Evolutionary conservation across 2,888 invertebrate genomes (phyloP).

Genomic region (Lysandra coridon): DNA sequence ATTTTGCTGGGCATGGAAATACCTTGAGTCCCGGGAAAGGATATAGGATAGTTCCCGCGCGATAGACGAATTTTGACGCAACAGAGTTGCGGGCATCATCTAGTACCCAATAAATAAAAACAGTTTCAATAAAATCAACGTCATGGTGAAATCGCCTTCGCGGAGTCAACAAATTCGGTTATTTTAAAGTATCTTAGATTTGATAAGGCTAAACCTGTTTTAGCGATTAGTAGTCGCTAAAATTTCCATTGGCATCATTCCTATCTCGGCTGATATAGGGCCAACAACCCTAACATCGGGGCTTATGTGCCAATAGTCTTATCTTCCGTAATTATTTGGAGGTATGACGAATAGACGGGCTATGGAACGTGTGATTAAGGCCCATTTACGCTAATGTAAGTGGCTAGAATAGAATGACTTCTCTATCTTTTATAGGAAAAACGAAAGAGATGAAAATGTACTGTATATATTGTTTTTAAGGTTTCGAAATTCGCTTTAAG

Average conservation of each 20-base stretch:
- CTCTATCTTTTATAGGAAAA: neutral
- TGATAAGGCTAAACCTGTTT: slow-evolving; percentile 20
- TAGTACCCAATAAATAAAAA: neutral
- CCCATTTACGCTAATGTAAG: neutral
- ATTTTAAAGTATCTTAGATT: slow-evolving; percentile 1
- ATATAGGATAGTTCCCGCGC: too few relatives aligned
- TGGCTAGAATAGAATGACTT: neutral
- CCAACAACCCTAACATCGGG: slow-evolving; percentile 1
- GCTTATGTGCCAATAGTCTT: slow-evolving; percentile 8
- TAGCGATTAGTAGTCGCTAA: neutral
- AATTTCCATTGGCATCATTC: slow-evolving; percentile 10
- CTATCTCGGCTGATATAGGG: slow-evolving; percentile 19
- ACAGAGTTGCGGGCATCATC: too few relatives aligned
- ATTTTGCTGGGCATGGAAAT: too few relatives aligned
- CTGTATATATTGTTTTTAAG: too few relatives aligned
- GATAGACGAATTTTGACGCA: too few relatives aligned
- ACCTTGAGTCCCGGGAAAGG: too few relatives aligned
- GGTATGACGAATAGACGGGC: slow-evolving; percentile 1
- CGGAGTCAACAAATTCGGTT: neutral
- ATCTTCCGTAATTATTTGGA: slow-evolving; percentile 14
- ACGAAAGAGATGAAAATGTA: neutral
- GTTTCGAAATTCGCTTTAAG: too few relatives aligned
- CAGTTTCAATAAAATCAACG: neutral
- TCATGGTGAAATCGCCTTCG: slow-evolving; percentile 12
- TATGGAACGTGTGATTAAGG: neutral